Evolutionary conservation across 2,888 invertebrate genomes (phyloP), one percentile per base, ranked within the genome.

Genomic region (Syrphus vitripennis): DNA sequence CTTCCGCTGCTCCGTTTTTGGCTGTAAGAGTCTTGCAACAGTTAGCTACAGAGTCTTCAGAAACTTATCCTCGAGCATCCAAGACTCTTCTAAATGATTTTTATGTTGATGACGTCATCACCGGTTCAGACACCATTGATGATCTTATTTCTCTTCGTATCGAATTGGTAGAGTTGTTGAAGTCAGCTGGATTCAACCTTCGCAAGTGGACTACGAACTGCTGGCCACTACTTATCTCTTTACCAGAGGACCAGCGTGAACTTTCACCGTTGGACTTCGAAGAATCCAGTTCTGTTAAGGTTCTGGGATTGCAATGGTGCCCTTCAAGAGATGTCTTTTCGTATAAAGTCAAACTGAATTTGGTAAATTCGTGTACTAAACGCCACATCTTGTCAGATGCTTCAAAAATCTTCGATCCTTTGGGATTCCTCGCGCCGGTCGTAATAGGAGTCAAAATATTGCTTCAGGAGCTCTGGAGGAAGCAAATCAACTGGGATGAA

Each of bases 241-340:
- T n/a, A 4, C 37, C 37, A 37, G 37, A 37, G 4, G 5, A 37
- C n/a, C 4, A 31, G 31, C 31, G 31, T 7, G 31, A 31, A 31
- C 31, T 31, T 31, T 7, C 31, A 31, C 31, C 37, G n/a, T 45
- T 48, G 1, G 14, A 24, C n/a, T 5, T 14, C 16, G 34, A 82
- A 10, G 57, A 59, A 19, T 67, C 74, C 0, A 53, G 61, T 21
- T 81, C 79, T 48, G 16, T 21, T 21, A 48, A 48, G 37, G 45
- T 87, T 1, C 69, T 87, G 4, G 79, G 84, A 10, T 59, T 87
- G 1, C 40, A 76, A 29, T 88, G 88, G 83, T 70, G 74, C 12
- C 72, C 83, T 6, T 24, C 29, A 5, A 34, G 53, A 0, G 80
- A 84, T 19, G 19, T 93, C 93, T 97, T 97, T 19, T 65, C 45